Evolutionary conservation across 2,113 vertebrate species (phyloP).

Genomic region (Piprites chloris): DNA sequence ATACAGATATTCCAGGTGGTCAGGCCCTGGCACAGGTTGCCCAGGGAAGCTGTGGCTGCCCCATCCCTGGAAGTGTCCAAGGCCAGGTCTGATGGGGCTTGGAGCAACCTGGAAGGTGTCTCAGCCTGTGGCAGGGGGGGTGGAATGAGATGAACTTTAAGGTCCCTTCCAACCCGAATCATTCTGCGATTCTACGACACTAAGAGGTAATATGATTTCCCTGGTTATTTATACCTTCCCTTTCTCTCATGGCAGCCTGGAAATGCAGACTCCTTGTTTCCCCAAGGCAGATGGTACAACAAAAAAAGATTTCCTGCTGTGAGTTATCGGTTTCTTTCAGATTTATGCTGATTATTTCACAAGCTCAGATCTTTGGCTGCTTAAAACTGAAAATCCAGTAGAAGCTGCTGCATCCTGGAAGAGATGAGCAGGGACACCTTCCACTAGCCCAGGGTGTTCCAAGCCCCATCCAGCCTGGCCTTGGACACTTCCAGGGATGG

Average conservation of each 20-base stretch:
- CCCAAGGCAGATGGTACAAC: background rate
- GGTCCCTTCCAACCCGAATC: background rate
- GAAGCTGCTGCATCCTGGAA: background rate
- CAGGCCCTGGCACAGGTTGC: background rate
- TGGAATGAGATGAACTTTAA: background rate
- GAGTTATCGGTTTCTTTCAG: background rate
- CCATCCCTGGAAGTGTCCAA: background rate
- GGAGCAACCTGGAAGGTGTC: background rate
- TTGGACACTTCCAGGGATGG: background rate
- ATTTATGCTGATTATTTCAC: background rate
- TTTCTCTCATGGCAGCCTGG: background rate
- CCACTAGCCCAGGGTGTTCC: background rate
- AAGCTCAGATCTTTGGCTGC: background rate
- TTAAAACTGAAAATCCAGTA: background rate
- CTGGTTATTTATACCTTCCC: background rate
- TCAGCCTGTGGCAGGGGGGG: background rate
- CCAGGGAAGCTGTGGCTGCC: background rate
- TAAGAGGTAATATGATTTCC: background rate
- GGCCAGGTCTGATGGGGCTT: background rate
- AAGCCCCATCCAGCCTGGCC: background rate
- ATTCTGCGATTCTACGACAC: background rate
- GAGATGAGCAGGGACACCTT: background rate
- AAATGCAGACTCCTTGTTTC: background rate
- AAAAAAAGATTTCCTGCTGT: background rate
- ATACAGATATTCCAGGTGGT: background rate